Percentiles rank a stretch among this genome's conserved stretches.
Conservation (phyloP, 2,113 vertebrate species). For the Dromas ardeola region DNA sequence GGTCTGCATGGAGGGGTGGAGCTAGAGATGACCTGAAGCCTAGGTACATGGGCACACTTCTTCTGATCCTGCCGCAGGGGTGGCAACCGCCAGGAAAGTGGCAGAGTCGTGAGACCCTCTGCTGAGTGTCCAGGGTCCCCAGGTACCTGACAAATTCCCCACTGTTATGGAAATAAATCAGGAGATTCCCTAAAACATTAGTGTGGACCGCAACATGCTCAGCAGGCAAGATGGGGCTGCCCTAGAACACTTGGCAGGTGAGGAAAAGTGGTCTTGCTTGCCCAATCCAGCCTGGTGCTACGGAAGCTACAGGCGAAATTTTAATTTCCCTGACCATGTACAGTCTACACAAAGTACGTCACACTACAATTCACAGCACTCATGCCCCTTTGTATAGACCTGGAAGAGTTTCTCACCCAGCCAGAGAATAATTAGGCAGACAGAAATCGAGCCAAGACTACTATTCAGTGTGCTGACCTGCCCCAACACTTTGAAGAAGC, state of each 20-base stretch:
- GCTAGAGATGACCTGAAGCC: background rate
- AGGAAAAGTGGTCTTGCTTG: background rate
- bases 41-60: background rate
- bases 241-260: background rate
- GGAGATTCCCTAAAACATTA: background rate
- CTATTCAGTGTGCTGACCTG: background rate
- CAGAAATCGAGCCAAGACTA: background rate
- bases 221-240: background rate
- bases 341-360: background rate
- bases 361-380: background rate
- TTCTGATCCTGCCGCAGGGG: background rate
- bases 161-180: background rate
- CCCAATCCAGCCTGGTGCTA: background rate
- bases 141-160: background rate
- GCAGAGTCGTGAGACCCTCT: background rate
- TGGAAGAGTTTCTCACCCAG: background rate
- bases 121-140: background rate
- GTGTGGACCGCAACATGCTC: background rate
- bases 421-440: background rate
- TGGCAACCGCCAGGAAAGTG: background rate
- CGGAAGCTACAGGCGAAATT: background rate
- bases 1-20: background rate
- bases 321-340: background rate
- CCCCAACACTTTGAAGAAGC: background rate
- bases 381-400: fast-evolving